Conservation (phyloP, 2,888 invertebrate species). For the Strigamia transsilvanica region DNA sequence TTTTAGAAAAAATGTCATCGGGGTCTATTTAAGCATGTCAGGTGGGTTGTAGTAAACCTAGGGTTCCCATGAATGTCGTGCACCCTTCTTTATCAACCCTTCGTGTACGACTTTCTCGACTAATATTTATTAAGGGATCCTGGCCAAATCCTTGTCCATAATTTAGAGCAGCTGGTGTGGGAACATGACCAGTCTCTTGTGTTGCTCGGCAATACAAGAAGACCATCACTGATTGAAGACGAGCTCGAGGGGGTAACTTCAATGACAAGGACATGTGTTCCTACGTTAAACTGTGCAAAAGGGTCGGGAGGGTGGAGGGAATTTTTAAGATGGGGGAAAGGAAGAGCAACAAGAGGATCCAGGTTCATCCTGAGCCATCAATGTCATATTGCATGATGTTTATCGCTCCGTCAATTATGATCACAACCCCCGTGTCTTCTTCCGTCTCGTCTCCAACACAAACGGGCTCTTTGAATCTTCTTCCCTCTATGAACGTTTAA, state of each 20-base stretch:
- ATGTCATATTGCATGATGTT: conserved; percentile 30
- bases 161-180: conserved; percentile 30
- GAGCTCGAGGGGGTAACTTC: conserved; percentile 44
- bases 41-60: neutral
- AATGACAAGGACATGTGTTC: conserved; percentile 26
- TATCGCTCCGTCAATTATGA: conserved; percentile 30
- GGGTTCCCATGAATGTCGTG: neutral
- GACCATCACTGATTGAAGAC: conserved; percentile 37
- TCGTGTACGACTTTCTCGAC: conserved; percentile 21
- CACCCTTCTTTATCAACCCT: conserved; percentile 24
- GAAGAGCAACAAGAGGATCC: conserved; percentile 30
- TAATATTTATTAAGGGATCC: conserved; percentile 26
- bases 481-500: conserved; percentile 20
- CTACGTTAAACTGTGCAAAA: conserved; percentile 21
- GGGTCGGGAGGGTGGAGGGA: conserved; percentile 1
- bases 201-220: conserved; percentile 33
- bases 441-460: conserved; percentile 1
- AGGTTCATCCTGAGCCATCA: conserved; percentile 26
- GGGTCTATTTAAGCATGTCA: too few relatives aligned
- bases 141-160: conserved; percentile 26
- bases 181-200: conserved; percentile 30
- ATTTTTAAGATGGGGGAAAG: conserved; percentile 15
- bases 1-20: too few relatives aligned
- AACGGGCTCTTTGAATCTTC: conserved; percentile 10
- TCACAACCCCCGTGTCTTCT: conserved; percentile 26